phyloP scores from a whole-genome alignment of 2,888 invertebrate species.

The Lasioglossum figueresi region DNA sequence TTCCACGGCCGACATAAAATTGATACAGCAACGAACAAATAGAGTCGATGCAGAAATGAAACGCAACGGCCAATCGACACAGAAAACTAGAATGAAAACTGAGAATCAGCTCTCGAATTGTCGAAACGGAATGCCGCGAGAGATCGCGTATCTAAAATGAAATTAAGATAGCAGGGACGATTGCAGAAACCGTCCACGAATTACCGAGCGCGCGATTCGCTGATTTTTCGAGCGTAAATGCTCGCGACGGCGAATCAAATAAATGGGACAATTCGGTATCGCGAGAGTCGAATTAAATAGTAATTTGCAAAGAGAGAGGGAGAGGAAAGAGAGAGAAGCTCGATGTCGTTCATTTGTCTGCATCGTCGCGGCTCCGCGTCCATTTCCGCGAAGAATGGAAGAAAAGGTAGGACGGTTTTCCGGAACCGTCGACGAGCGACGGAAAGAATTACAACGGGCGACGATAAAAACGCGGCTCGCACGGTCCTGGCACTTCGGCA shows the following conservation, averaged over 20 bases:
- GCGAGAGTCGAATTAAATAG: conserved; percentile 10
- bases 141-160: neutral
- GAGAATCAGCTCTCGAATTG: neutral
- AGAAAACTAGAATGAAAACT: neutral
- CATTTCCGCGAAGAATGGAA: neutral
- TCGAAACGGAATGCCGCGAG: neutral
- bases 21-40: neutral
- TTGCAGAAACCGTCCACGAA: neutral
- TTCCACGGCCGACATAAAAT: neutral
- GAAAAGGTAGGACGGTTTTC: neutral
- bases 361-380: neutral
- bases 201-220: neutral
- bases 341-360: neutral
- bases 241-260: neutral
- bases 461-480: conserved; percentile 58
- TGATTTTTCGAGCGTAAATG: neutral
- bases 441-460: conserved; percentile 50
- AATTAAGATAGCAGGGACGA: neutral
- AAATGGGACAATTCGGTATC: neutral
- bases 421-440: conserved; percentile 5
- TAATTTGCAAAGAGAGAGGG: neutral
- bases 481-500: conserved; percentile 41
- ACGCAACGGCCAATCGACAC: neutral
- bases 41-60: neutral
- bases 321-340: neutral